Percentiles rank a stretch among this genome's conserved stretches.
Evolutionary conservation across 23 tunicate genomes (phyloP).

Genomic region (Botrylloides violaceus): DNA sequence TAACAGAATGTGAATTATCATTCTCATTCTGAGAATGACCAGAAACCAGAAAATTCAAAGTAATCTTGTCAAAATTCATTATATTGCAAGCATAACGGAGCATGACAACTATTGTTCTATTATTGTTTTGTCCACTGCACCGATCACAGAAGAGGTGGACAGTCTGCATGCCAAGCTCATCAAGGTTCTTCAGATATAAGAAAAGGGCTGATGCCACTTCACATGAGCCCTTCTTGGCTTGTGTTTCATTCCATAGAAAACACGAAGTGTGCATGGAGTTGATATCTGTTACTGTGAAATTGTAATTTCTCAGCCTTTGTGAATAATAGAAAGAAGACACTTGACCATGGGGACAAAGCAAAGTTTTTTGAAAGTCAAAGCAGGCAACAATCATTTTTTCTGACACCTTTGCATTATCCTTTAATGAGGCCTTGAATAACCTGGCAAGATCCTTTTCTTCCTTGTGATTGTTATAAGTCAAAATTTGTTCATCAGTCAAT

Average conservation of each 20-base stretch:
- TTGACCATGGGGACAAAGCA: not conserved
- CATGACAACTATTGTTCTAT: not conserved
- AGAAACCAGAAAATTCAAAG: not conserved
- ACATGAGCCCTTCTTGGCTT: constrained; percentile 4
- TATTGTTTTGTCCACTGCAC: constrained; percentile 4
- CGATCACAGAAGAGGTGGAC: constrained; percentile 6
- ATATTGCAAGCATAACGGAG: not conserved
- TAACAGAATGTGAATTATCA: not conserved
- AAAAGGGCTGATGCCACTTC: constrained; percentile 4
- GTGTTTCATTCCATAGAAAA: constrained; percentile 2
- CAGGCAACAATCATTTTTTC: not conserved
- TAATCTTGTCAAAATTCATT: not conserved
- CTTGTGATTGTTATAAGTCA: not conserved
- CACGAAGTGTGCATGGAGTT: not conserved
- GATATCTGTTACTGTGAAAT: constrained; percentile 2
- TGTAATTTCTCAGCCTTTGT: not conserved
- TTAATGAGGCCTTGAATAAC: not conserved
- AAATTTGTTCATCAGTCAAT: not conserved
- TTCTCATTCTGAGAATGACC: not conserved
- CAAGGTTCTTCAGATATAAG: not conserved
- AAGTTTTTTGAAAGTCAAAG: constrained; percentile 8
- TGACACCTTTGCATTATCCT: not conserved
- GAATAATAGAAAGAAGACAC: constrained; percentile 6
- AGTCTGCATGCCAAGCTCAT: not conserved
- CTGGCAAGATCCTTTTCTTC: not conserved